These are phyloP conservation scores for Lasioglossum figueresi DNA, from an alignment of 2,888 invertebrate species.

Conservation along the genomic window DNA sequence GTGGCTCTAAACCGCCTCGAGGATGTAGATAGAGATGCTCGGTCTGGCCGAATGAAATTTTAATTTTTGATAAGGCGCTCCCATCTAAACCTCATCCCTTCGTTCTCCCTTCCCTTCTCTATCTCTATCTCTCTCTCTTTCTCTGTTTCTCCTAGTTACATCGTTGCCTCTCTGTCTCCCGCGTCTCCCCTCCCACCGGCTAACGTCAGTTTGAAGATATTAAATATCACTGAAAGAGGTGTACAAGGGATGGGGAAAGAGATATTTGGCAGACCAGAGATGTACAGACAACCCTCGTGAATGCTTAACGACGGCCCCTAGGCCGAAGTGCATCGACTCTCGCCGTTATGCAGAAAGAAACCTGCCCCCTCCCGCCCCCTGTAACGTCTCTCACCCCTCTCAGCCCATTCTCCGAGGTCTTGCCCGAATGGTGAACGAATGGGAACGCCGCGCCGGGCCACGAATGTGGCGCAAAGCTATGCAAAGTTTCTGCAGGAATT, in stretches of 20 bases:
- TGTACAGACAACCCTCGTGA: conserved; percentile 44
- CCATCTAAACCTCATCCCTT: conserved; percentile 44
- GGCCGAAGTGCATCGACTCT: conserved; percentile 30
- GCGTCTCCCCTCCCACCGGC: conserved; percentile 9
- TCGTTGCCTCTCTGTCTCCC: conserved; percentile 14
- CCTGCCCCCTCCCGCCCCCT: neutral
- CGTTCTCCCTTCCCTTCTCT: neutral
- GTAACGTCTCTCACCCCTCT: neutral
- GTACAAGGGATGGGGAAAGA: conserved; percentile 5
- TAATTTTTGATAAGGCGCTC: conserved; percentile 81
- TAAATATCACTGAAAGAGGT: conserved; percentile 68
- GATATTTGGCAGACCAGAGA: conserved; percentile 28
- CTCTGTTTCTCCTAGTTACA: neutral
- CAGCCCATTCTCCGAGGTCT: neutral
- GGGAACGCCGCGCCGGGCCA: conserved; percentile 14
- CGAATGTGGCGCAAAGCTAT: conserved; percentile 41
- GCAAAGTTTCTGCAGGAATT: conserved; percentile 49
- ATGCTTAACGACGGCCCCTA: conserved; percentile 50
- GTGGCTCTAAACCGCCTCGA: conserved; percentile 58
- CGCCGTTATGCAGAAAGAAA: conserved; percentile 51
- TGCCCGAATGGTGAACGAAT: conserved; percentile 18
- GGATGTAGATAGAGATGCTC: conserved; percentile 68
- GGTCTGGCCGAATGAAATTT: conserved; percentile 81
- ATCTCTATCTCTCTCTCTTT: conserved; percentile 10
- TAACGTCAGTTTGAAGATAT: conserved; percentile 68